These are phyloP conservation scores for Paratilapia polleni DNA, from an alignment of 2,113 vertebrate genomes.

Conservation along the genomic window DNA sequence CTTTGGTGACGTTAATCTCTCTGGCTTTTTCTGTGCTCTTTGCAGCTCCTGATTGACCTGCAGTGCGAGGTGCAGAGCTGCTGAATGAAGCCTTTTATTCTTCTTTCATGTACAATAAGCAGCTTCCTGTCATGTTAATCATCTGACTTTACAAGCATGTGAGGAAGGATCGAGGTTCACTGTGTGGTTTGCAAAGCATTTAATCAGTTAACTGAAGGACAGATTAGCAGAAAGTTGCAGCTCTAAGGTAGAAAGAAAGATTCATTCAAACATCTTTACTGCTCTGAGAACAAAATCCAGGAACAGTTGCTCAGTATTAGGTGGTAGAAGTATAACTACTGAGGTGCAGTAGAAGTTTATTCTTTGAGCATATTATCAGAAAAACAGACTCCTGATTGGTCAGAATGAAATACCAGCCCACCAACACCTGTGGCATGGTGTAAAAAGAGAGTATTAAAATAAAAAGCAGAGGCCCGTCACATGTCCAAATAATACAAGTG, in stretches of 20 bases:
- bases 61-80: fast-evolving
- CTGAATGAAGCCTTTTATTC: background rate
- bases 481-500: background rate
- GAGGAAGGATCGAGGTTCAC: background rate
- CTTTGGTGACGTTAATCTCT: background rate
- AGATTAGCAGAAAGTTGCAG: background rate
- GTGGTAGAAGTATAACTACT: too few species aligned
- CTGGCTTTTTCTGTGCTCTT: background rate
- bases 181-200: background rate
- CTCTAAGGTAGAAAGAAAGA: background rate
- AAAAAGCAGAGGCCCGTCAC: background rate
- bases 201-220: background rate
- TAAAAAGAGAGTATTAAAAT: background rate
- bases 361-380: too few species aligned
- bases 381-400: too few species aligned
- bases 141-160: background rate
- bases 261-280: background rate
- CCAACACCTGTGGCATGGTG: background rate
- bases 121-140: background rate
- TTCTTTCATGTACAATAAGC: background rate
- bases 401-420: too few species aligned
- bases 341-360: too few species aligned
- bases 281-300: too few species aligned
- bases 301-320: too few species aligned
- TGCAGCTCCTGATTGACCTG: too few species aligned